Base-by-base conservation (phyloP, 2,113 vertebrate species). In the Trogon melanurus region DNA sequence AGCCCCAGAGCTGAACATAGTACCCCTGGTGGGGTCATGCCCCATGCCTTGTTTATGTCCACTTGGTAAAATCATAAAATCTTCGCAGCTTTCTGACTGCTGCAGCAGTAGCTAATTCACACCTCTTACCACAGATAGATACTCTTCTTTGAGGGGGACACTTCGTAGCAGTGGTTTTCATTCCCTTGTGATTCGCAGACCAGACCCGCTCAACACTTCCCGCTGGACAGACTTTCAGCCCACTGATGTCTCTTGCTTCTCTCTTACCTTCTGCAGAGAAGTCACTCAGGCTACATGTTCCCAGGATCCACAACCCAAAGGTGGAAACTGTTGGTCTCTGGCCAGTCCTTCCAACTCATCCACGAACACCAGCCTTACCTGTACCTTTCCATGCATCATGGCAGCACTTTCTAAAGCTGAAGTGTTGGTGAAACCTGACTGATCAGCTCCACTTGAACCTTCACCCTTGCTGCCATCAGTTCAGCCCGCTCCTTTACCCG, bases 361-460 rank as follows among this genome's bases (percentile, higher is more conserved):
- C 23, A 7, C 70, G 0, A 2, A 23, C 0, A 1, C 48, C 12
- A 87, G 80, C 56, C 38, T 69, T 79, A 29, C 45, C 16, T 14
- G 41, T 25, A 36, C n/a, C 45, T n/a, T 62, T 44, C 66, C 62
- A 57, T 0, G 0, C 27, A 82, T 13, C 11, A 11, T 4, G 1
- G 50, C 30, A 82, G 61, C 32, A 5, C 61, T 38, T 85, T 34
- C 14, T 7, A 50, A 48, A 76, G 73, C 53, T 26, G 20, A 82
- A 85, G 50, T 2, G 61, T 21, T 61, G 34, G 44, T 44, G 34
- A 58, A 72, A 88, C 36, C 56, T n/a, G 12, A 64, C 56, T 17
- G n/a, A 47, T 44, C 14, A 32, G 54, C 65, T 69, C 65, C 23
- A 11, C 45, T 41, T 16, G 26, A 89, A 79, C 22, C 48, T 58